Base-by-base conservation (phyloP, 2,113 vertebrate species). In the Oryzias curvinotus region DNA sequence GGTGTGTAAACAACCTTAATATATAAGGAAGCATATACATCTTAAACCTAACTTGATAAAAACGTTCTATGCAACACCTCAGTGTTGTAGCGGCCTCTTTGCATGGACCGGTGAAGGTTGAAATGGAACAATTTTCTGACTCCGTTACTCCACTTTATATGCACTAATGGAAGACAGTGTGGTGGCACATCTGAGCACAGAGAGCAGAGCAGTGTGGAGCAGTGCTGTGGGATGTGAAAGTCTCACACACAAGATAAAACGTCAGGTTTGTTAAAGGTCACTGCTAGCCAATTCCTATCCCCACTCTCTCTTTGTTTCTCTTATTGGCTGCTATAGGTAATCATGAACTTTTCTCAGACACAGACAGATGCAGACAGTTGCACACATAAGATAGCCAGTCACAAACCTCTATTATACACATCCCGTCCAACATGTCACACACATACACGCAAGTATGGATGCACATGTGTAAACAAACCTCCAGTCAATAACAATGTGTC, bases 221-320 rank as follows among this genome's bases (percentile, higher is more conserved):
- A 47, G 44, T 46, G 66, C 78, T 74, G 55, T 63, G 41, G 71
- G 72, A 77, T 62, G 67, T 52, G 61, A 68, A 71, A 83, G 56
- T 51, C 61, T 57, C 70, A 72, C 55, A 55, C 42, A 4, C 13
- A 7, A 67, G 73, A 75, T 78, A 80, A 70, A 80, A 81, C 68
- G 78, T 82, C 78, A 51, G 74, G 64, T 84, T 80, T 87, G 78
- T 76, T 82, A 87, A 87, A 87, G 85, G 85, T 85, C 83, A 85
- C 61, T n/a, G 50, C 56, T 16, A 61, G 81, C 83, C 77, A 74
- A 59, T 77, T 82, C 71, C 67, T 62, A 53, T 69, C 68, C 73
- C 43, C 36, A 45, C 76, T 53, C 75, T 81, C 75, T 36, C 21
- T 21, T 1, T 1, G 21, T 76, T 81, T 78, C 78, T 80, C 78